Base-by-base conservation (phyloP, 2,797 vertebrate species). In the Lithobates sylvaticus region DNA sequence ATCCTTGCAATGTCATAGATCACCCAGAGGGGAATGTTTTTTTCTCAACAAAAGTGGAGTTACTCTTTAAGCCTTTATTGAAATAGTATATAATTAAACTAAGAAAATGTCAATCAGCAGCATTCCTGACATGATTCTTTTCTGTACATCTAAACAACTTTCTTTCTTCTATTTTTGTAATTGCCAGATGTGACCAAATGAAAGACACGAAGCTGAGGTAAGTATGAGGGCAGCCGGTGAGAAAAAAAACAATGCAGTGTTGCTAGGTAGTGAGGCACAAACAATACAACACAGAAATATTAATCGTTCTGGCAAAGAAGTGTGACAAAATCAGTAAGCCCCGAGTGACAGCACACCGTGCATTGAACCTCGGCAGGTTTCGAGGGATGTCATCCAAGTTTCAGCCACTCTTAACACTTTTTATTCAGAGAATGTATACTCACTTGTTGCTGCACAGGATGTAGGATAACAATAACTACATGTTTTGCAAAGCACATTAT, bases 311-410 rank as follows among this genome's bases (percentile, higher is more conserved):
- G 75, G 86, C 65, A 78, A 84, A 84, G 61, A 78, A 88, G 61
- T 47, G 10, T 69, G 70, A 39, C 72, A 50, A 82, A 29, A 85
- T 87, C 67, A 54, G 39, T 85, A 85, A 86, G 78, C 74, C 86
- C 26, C 0, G 0, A 87, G 88, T 86, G 73, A 84, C 88, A 81
- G 54, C 76, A 27, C 69, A 7, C 84, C 23, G 64, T 84, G 23
- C 1, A 39, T 10, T 18, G 81, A 73, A 86, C 70, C 83, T 84
- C 61, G 2, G 73, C 69, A 81, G 85, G 88, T 90, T 91, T 91
- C 91, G 88, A 85, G 87, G 78, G 85, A 76, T 70, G 0, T 83
- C 88, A 87, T 90, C 88, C 90, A 89, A 88, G 89, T 91, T 91
- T 91, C 90, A 89, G 88, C 91, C 84, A 67, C 86, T 84, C 83